Base-by-base conservation (phyloP, 37 sponge, comb jelly and placozoan genomes). In the Aphrocallistes beatrix region DNA sequence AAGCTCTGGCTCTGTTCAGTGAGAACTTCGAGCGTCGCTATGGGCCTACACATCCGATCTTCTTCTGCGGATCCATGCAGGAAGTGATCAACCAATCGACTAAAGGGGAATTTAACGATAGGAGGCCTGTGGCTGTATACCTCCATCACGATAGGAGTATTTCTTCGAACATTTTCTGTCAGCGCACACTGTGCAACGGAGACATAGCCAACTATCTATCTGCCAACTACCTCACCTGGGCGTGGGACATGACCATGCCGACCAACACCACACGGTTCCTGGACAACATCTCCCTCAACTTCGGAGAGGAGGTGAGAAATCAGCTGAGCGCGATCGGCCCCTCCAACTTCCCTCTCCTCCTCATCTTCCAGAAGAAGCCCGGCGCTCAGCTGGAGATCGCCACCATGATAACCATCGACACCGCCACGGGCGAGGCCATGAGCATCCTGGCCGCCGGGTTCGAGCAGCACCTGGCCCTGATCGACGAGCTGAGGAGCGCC, bases 111-210 rank as follows among this genome's bases (percentile, higher is more conserved):
- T 87, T 85, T 8, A 17, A 36, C 34, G 42, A 36, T 19, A 36
- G 86, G 6, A 91, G 92, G 50, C 96, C 96, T 32, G 47, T 95
- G 84, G 69, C 90, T 16, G 51, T 95, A 38, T 95, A 95, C 84
- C 82, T 95, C 23, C 96, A 95, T 37, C 94, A 95, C 38, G 94
- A 93, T 81, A 39, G 83, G 28, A 95, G 96, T 37, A 90, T 95
- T n/a, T 87, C 90, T 45, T 90, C 92, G 25, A 95, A 95, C 51
- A 83, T 95, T n/a, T 95, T 95, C 86, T 93, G 96, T 84, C 91
- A 90, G 89, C 88, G 88, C 82, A 60, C 93, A 28, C 87, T 95
- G 21, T 95, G 96, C 42, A 51, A 86, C 37, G 96, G 90, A 45
- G 88, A 91, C 8, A 87, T 95, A 1, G 92, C 93, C 17, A 88